Evolutionary conservation across 37 sponge, comb jelly and placozoan genomes (phyloP).

Genomic region (Corticium candelabrum): DNA sequence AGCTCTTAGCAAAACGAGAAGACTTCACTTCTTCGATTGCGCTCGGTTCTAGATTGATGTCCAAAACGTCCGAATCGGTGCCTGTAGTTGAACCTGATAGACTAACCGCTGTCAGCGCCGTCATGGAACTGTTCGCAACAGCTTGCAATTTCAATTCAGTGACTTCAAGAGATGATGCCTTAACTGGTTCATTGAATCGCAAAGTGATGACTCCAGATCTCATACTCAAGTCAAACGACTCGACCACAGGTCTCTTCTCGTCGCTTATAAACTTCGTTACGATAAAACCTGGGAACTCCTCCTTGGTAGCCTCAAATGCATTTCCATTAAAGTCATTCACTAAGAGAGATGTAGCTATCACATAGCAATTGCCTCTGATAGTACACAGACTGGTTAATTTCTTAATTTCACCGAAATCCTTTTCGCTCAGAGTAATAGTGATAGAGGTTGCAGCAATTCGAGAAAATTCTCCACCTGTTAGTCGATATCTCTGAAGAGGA

Average conservation of each 20-base stretch:
- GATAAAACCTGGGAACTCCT: slow-evolving; percentile 13
- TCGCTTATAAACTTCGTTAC: slow-evolving; percentile 48
- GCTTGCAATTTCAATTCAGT: not conserved
- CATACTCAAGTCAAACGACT: slow-evolving; percentile 51
- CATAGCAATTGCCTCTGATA: not conserved
- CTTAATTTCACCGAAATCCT: not conserved
- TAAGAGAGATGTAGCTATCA: not conserved
- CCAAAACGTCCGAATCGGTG: not conserved
- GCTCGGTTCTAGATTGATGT: not conserved
- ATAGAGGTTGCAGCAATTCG: not conserved
- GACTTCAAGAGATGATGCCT: not conserved
- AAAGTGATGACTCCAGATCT: slow-evolving; percentile 56
- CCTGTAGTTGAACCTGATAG: not conserved
- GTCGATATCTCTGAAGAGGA: slow-evolving; percentile 27
- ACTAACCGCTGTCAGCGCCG: not conserved
- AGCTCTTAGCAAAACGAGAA: slow-evolving; percentile 12
- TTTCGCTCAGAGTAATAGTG: not conserved
- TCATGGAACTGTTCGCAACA: not conserved
- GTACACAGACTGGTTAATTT: slow-evolving; percentile 2
- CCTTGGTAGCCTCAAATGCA: not conserved
- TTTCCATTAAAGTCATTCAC: slow-evolving; percentile 7
- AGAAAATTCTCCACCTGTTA: slow-evolving; percentile 44
- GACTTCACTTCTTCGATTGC: not conserved
- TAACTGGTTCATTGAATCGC: slow-evolving; percentile 49
- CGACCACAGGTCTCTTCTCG: slow-evolving; percentile 35